Base-by-base conservation (phyloP, 2,797 vertebrate species). In the Mormyrops attenuatus region DNA sequence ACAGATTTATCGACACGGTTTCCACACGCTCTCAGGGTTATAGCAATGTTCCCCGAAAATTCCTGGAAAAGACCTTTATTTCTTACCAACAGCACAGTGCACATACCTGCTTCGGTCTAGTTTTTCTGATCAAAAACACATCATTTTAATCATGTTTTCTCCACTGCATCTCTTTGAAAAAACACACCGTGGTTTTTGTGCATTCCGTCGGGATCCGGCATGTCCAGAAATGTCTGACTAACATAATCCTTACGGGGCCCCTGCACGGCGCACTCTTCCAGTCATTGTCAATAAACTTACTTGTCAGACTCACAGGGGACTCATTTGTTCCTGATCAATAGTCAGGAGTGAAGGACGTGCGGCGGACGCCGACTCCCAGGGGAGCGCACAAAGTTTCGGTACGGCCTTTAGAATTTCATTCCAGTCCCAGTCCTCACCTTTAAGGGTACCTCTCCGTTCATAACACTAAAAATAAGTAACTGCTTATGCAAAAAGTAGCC, bases 321-420 rank as follows among this genome's bases (percentile, higher is more conserved):
- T 87, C 20, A 5, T 60, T 87, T 60, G 85, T 87, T 87, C 85
- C 53, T 87, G 52, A 87, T 87, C 85, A 87, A 87, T 87, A 87
- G 85, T 60, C 85, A 87, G 34, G 85, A 87, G 34, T 38, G 85
- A 87, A 87, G 85, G 85, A 41, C 52, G 26, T 55, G 47, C 30
- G 22, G 85, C 1, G 26, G 50, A 50, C 15, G 22, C 5, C 52
- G 2, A 15, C 3, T 22, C 52, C 53, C 52, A 0, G 9, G 47
- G 50, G 53, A 87, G 3, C 4, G 1, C 4, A 3, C 50, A 17
- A 53, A 53, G 73, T 80, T 80, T 80, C 38, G 8, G 38, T n/a
- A 3, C 6, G 73, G 73, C 73, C 38, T 80, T 44, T 80, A 80
- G 15, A 80, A 80, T 47, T 44, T 47, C 41, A 41, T 20, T 80